Evolutionary conservation across 2,888 invertebrate genomes (phyloP).

Genomic region (Metacarcinus magister): DNA sequence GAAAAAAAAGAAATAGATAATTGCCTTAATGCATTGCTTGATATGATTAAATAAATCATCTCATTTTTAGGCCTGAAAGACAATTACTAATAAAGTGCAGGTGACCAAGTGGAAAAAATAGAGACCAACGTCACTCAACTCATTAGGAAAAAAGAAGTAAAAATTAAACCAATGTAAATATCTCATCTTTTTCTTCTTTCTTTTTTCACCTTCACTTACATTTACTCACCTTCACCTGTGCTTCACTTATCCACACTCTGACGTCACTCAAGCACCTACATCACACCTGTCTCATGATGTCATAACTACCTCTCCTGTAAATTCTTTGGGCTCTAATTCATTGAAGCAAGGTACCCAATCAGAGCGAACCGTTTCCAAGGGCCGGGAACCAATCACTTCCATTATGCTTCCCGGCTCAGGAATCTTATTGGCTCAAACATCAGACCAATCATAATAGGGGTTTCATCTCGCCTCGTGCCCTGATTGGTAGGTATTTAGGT

Average conservation of each 20-base stretch:
- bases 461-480: background rate
- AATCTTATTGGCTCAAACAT: conserved; percentile 15
- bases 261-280: background rate
- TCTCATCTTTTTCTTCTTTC: too few relatives aligned
- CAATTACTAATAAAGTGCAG: too few relatives aligned
- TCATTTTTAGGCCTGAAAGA: too few relatives aligned
- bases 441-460: conserved; percentile 1
- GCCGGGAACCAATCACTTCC: background rate
- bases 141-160: too few relatives aligned
- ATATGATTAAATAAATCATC: too few relatives aligned
- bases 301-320: background rate
- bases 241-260: too few relatives aligned
- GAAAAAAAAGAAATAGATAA: too few relatives aligned
- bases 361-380: background rate
- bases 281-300: background rate
- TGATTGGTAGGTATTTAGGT: background rate
- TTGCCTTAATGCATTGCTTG: too few relatives aligned
- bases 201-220: too few relatives aligned
- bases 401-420: conserved; percentile 1
- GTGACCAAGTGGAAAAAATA: too few relatives aligned
- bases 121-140: too few relatives aligned
- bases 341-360: background rate
- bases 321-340: background rate
- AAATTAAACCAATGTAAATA: too few relatives aligned
- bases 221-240: background rate